Conservation (phyloP, 2,888 invertebrate genomes). For the Agonopterix arenella region DNA sequence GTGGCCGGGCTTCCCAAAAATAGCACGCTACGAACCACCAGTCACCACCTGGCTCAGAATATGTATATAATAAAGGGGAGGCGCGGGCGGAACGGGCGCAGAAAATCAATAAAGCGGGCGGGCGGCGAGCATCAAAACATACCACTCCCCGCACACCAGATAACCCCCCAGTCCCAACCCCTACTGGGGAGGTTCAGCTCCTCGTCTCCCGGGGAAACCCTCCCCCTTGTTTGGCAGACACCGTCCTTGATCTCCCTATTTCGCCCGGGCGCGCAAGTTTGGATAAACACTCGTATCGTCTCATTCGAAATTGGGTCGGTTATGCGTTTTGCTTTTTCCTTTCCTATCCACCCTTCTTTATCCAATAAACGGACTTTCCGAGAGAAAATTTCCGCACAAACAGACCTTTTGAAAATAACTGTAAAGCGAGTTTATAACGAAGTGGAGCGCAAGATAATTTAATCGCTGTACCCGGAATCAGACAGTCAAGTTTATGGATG, state of each 20-base stretch:
- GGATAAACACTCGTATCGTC: conserved; percentile 70
- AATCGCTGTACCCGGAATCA: no score
- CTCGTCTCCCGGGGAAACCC: conserved; percentile 71
- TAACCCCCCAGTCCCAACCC: conserved; percentile 11
- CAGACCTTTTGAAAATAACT: no score
- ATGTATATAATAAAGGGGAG: conserved; percentile 65
- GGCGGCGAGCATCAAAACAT: conserved; percentile 73
- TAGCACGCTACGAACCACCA: conserved; percentile 54
- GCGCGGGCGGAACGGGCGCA: conserved; percentile 41
- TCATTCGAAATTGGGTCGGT: conserved; percentile 68
- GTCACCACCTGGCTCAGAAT: conserved; percentile 48
- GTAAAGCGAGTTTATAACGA: no score
- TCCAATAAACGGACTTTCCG: neutral
- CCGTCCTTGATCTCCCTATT: conserved; percentile 73
- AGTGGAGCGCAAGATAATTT: neutral
- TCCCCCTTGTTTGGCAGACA: conserved; percentile 74
- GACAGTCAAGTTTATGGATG: no score
- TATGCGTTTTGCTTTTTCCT: conserved; percentile 52
- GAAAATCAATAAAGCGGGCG: conserved; percentile 75
- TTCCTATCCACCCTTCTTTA: conserved; percentile 25
- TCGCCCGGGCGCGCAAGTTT: conserved; percentile 62
- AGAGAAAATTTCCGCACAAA: neutral
- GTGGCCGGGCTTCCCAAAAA: conserved; percentile 61
- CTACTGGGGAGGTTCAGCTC: conserved; percentile 21
- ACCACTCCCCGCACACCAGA: conserved; percentile 32